Conservation (phyloP, 2,113 vertebrate species). For the Todiramphus saurophagus region DNA sequence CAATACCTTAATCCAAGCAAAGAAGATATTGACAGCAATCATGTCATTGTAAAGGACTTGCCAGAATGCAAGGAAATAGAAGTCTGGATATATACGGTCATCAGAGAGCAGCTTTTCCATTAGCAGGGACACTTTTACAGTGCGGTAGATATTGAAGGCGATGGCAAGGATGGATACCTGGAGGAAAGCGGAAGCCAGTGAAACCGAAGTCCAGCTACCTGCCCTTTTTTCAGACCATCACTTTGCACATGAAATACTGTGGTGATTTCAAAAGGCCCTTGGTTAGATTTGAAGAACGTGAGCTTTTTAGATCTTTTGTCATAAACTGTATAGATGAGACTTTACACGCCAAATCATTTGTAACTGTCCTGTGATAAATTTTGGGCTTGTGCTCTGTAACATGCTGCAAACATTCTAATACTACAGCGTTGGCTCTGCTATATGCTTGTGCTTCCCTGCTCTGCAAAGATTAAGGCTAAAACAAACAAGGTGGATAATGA, state of each 20-base stretch:
- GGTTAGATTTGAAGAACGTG: neutral
- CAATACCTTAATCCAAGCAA: constrained; percentile 73
- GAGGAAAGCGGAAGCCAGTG: neutral
- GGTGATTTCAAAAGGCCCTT: neutral
- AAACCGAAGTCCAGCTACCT: neutral
- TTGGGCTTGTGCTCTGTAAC: neutral
- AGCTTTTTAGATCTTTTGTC: neutral
- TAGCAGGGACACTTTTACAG: constrained; percentile 16
- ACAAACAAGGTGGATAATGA: fast-evolving
- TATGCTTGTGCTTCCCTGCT: neutral
- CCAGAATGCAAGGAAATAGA: constrained; percentile 71
- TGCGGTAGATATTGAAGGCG: constrained; percentile 55
- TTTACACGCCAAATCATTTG: neutral
- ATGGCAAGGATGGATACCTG: constrained; percentile 67
- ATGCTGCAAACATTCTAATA: too few species aligned
- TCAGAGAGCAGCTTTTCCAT: constrained; percentile 64
- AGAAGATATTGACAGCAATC: constrained; percentile 69
- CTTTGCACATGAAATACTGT: neutral
- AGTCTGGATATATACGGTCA: constrained; percentile 55
- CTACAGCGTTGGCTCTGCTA: neutral
- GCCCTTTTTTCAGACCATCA: neutral
- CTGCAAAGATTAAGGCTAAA: neutral
- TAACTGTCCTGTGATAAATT: neutral
- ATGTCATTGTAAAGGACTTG: constrained; percentile 61
- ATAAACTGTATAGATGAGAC: fast-evolving